Percentiles rank a stretch among this genome's conserved stretches.
These are phyloP conservation scores for Drosophila greeni DNA, from an alignment of 2,888 invertebrate species.

Conservation along the genomic window DNA sequence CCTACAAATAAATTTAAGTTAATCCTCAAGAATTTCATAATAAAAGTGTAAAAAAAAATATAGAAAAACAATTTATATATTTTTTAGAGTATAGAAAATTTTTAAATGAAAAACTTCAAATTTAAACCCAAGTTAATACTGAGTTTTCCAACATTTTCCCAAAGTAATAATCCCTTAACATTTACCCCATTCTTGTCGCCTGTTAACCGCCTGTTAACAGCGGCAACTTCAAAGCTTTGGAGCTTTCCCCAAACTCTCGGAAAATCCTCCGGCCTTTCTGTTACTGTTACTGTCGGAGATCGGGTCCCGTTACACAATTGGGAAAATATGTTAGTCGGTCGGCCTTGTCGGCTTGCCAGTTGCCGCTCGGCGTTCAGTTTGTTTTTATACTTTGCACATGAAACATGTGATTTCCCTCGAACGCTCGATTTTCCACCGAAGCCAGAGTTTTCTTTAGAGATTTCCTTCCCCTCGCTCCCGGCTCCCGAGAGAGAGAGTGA, in stretches of 20 bases:
- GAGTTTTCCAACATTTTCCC: background rate
- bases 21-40: too few relatives aligned
- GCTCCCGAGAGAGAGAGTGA: background rate
- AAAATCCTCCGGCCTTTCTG: slow-evolving; percentile 13
- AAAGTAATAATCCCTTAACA: background rate
- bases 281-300: slow-evolving; percentile 17
- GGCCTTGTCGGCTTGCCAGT: slow-evolving; percentile 30
- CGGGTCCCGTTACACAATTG: slow-evolving; percentile 29
- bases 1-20: too few relatives aligned
- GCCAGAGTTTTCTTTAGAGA: slow-evolving; percentile 56
- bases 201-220: slow-evolving; percentile 11
- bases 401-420: slow-evolving; percentile 71
- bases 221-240: slow-evolving; percentile 12
- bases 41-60: background rate
- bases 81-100: background rate
- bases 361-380: slow-evolving; percentile 65
- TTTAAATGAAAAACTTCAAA: too few relatives aligned
- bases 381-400: slow-evolving; percentile 75
- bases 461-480: slow-evolving; percentile 42
- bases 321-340: slow-evolving; percentile 37
- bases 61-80: rapidly evolving
- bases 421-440: slow-evolving; percentile 43
- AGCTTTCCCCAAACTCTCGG: slow-evolving; percentile 13
- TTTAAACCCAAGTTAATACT: background rate
- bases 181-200: slow-evolving; percentile 5